Evolutionary conservation across 2,888 invertebrate genomes (phyloP), one percentile per base, ranked within the genome.

Genomic region (Coronaproctus castanopsis): DNA sequence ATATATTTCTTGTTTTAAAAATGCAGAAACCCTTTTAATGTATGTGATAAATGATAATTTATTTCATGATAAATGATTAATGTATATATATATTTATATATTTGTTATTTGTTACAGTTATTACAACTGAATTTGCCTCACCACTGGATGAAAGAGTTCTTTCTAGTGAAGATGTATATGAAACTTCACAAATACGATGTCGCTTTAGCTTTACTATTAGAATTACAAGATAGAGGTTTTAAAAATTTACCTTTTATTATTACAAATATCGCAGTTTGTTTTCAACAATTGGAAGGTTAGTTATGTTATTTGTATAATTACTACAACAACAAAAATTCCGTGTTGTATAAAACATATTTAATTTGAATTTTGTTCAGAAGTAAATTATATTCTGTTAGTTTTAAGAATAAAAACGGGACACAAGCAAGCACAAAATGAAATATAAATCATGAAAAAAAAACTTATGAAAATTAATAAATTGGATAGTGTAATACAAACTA

Each of bases 101-200:
- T 53, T 57, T 63, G 59, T 18, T 24, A 50, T 53, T 57, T 63
- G 59, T 67, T 68, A 55, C 69, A 75, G 75, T 66, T 77, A 62
- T 67, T 69, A 59, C 69, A 70, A 18, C 67, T 78, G 58, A 64
- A 69, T 5, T 68, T 79, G n/a, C 92, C 93, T 0, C 80, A 83
- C 65, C 91, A 92, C 72, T 97, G 96, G 96, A 90, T 96, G 78
- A 85, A 86, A 71, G 80, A 87, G 65, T 87, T 97, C 69, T 97
- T 96, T 72, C 76, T 87, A 62, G 93, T 86, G 0, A 88, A 92
- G 70, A 83, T 87, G 10, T 90, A 87, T 73, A 78, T 92, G 59
- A 92, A 95, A 70, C 76, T 93, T 57, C 87, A 93, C 68, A 76
- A 90, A 63, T 86, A 89, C 64, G 90, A 92, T 63, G 89, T 93